A percentile compares a stretch with the other conserved stretches of the same genome.
These are phyloP conservation scores for Trachelipus rathkii DNA, from an alignment of 1,140 invertebrate species.

Conservation along the genomic window DNA sequence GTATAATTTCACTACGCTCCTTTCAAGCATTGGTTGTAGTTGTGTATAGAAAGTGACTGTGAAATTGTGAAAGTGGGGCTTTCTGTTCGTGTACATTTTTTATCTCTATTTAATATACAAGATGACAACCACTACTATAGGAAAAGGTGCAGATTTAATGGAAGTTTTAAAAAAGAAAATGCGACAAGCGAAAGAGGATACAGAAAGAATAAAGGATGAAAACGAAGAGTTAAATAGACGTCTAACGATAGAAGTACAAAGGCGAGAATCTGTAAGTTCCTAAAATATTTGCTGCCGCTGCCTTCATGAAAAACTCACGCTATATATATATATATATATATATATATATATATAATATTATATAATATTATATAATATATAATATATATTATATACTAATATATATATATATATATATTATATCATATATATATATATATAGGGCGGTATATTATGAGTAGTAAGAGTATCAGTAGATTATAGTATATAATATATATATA, in stretches of 20 bases:
- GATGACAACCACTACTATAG: constrained; percentile 41
- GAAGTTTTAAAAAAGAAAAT: constrained; percentile 47
- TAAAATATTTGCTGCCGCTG: too few relatives aligned
- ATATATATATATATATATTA: too few relatives aligned
- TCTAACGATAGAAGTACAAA: constrained; percentile 40
- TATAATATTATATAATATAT: too few relatives aligned
- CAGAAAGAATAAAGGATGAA: constrained; percentile 43
- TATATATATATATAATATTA: too few relatives aligned
- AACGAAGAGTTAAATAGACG: constrained; percentile 43
- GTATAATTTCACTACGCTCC: constrained; percentile 7
- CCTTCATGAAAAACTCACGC: too few relatives aligned
- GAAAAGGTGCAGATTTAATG: constrained; percentile 45
- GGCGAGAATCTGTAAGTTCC: constrained; percentile 42
- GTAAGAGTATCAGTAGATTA: too few relatives aligned
- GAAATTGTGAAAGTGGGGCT: neutral
- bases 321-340: too few relatives aligned
- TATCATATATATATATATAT: too few relatives aligned
- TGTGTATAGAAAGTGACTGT: constrained; percentile 1
- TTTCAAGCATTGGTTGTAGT: neutral
- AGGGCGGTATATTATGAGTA: too few relatives aligned
- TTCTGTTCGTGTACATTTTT: neutral
- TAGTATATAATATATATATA: too few relatives aligned
- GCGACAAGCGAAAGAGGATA: constrained; percentile 46
- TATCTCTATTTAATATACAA: neutral
- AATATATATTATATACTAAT: too few relatives aligned